phyloP scores from a whole-genome alignment of 2,797 vertebrate species.

The Prionace glauca region DNA sequence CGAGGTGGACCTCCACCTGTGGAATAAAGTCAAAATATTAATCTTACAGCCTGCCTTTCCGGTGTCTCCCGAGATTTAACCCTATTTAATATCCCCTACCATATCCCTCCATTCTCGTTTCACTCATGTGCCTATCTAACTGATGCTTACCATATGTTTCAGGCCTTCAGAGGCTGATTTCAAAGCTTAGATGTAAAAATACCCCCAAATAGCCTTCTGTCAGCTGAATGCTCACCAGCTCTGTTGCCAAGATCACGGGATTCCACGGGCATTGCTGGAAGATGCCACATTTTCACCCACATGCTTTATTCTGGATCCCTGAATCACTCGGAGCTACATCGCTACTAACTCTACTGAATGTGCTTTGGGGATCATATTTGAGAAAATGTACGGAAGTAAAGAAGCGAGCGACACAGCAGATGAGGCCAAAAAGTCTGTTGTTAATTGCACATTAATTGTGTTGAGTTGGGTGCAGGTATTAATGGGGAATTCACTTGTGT shows the following conservation, averaged over 20 bases:
- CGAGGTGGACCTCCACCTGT: too few relatives aligned
- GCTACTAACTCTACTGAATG: not conserved
- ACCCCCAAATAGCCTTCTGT: not conserved
- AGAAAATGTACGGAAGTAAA: not conserved
- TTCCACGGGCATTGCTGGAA: not conserved
- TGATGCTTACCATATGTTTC: not conserved
- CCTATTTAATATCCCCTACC: too few relatives aligned
- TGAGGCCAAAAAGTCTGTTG: not conserved
- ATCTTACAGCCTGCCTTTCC: too few relatives aligned
- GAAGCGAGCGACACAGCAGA: not conserved
- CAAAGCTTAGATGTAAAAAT: not conserved
- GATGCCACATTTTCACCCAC: not conserved
- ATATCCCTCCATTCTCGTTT: too few relatives aligned
- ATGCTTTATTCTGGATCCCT: not conserved
- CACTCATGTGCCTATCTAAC: too few relatives aligned
- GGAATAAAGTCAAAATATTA: too few relatives aligned
- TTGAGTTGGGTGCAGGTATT: too few relatives aligned
- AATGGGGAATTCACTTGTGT: too few relatives aligned
- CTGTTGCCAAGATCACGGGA: not conserved
- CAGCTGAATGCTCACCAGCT: not conserved
- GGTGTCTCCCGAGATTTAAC: too few relatives aligned
- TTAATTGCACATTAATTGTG: too few relatives aligned
- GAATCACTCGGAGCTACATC: not conserved
- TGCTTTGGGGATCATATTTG: not conserved
- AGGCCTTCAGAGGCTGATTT: not conserved